Evolutionary conservation across 2,113 vertebrate species (phyloP).

Genomic region (Ellobius talpinus): DNA sequence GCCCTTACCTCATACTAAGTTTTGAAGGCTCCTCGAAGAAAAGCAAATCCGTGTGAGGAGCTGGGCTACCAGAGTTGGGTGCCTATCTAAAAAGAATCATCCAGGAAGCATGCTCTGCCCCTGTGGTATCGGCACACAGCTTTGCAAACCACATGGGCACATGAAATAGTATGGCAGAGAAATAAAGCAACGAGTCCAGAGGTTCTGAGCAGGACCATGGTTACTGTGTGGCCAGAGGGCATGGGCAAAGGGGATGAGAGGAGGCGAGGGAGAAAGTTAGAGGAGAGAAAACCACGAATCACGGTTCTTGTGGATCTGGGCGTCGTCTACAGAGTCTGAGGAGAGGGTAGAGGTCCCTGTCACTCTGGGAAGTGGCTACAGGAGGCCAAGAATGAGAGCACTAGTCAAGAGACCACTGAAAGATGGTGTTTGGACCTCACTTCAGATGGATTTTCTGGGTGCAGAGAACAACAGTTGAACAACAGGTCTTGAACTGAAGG

Average conservation of each 20-base stretch:
- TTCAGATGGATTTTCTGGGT: neutral
- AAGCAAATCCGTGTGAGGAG: neutral
- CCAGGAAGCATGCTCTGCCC: neutral
- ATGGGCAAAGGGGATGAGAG: neutral
- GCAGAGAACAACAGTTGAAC: neutral
- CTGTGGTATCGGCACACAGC: neutral
- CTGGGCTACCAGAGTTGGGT: neutral
- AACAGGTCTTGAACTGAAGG: neutral
- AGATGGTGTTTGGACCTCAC: neutral
- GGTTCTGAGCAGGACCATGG: neutral
- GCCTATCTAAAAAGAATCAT: constrained; percentile 11
- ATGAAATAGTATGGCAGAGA: neutral
- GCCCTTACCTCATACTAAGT: neutral
- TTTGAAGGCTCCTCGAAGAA: neutral
- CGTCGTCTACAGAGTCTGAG: neutral
- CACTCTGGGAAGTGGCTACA: neutral
- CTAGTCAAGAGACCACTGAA: neutral
- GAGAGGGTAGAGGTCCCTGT: neutral
- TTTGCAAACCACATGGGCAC: neutral
- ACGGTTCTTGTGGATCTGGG: neutral
- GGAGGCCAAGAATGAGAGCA: neutral
- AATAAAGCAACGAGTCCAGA: neutral
- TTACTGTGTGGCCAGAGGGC: neutral
- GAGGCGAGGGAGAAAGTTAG: neutral
- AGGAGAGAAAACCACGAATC: neutral